A percentile compares a stretch with the other conserved stretches of the same genome.
Conservation (phyloP, 1,140 invertebrate species). For the Cepaea nemoralis region DNA sequence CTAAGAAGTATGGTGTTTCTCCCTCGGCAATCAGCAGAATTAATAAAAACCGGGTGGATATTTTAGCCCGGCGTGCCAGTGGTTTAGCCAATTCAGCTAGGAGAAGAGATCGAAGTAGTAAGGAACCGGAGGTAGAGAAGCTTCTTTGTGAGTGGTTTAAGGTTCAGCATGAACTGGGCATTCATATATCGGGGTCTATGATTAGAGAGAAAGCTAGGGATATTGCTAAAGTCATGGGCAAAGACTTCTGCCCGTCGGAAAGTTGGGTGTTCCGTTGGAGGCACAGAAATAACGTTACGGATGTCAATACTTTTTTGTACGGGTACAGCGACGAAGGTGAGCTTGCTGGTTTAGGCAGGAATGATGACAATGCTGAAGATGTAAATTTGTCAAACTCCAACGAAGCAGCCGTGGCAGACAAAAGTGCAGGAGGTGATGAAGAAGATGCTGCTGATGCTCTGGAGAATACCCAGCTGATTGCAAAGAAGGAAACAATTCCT, state of each 20-base stretch:
- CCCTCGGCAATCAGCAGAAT: slow-evolving; percentile 36
- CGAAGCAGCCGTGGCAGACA: neutral
- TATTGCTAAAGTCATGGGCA: slow-evolving; percentile 32
- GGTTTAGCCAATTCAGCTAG: slow-evolving; percentile 5
- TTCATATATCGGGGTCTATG: slow-evolving; percentile 29
- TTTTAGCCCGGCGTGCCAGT: slow-evolving; percentile 20
- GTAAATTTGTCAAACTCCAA: too few relatives aligned
- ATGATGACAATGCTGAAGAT: neutral
- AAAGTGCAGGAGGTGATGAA: neutral
- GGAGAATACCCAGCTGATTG: too few relatives aligned
- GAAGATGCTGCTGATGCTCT: neutral
- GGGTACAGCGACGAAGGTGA: slow-evolving; percentile 11
- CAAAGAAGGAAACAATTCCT: neutral
- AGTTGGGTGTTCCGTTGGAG: slow-evolving; percentile 41
- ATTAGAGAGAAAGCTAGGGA: slow-evolving; percentile 38
- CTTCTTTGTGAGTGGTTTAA: slow-evolving; percentile 37
- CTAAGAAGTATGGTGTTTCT: slow-evolving; percentile 34
- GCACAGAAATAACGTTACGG: slow-evolving; percentile 29
- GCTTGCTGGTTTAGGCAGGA: neutral
- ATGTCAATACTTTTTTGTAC: slow-evolving; percentile 2
- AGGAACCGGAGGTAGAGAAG: slow-evolving; percentile 38
- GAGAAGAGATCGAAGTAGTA: slow-evolving; percentile 30
- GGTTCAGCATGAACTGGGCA: slow-evolving; percentile 32
- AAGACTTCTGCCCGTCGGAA: slow-evolving; percentile 38
- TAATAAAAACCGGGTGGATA: slow-evolving; percentile 30